A percentile compares a stretch with the other conserved stretches of the same genome.
Conservation (phyloP, 2,797 vertebrate genomes). For the Hirundo rustica region DNA sequence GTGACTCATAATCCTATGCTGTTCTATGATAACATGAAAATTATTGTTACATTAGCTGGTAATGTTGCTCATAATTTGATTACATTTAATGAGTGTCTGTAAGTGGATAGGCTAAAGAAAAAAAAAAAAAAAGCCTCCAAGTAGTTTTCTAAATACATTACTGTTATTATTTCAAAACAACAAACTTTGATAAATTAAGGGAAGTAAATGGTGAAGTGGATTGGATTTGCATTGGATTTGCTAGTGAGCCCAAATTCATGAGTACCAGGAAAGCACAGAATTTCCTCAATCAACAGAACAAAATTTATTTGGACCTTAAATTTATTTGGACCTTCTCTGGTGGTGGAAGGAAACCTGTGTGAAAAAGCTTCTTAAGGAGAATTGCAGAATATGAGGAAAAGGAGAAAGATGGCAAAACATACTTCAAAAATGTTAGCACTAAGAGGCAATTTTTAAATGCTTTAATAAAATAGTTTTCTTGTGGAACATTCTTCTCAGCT, state of each 20-base stretch:
- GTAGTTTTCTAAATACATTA: background rate
- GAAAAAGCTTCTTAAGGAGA: background rate
- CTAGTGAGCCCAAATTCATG: background rate
- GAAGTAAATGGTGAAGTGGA: background rate
- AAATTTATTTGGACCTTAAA: background rate
- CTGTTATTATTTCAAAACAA: slow-evolving; percentile 4
- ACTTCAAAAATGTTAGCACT: background rate
- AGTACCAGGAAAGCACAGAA: background rate
- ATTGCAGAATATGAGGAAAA: background rate
- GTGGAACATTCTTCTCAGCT: background rate
- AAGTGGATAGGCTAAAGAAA: background rate
- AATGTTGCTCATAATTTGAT: slow-evolving; percentile 5
- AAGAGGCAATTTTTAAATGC: background rate
- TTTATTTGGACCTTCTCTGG: background rate
- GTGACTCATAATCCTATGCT: background rate
- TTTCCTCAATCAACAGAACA: background rate
- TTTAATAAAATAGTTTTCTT: background rate
- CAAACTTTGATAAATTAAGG: slow-evolving; percentile 8
- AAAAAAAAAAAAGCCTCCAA: background rate
- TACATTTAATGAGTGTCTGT: background rate
- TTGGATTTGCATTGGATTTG: background rate
- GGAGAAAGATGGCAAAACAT: background rate
- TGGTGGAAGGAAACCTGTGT: background rate
- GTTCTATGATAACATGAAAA: background rate
- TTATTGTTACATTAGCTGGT: background rate